Evolutionary conservation across 2,113 vertebrate species (phyloP).

Genomic region (Xenus cinereus): DNA sequence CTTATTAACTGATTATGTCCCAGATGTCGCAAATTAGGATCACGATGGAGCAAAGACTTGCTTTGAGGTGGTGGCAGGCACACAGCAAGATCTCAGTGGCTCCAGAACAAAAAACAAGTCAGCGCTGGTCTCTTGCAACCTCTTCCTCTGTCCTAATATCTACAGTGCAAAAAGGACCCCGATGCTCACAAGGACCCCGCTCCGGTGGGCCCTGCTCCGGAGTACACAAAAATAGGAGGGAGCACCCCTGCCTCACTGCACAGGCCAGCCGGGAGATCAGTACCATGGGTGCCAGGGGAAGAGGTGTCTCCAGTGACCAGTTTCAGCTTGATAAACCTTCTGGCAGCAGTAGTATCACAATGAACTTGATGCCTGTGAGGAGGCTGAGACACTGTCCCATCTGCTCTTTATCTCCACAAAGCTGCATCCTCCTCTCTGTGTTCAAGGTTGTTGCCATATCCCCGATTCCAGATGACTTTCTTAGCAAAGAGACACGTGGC

Average conservation of each 20-base stretch:
- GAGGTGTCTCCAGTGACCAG: background rate
- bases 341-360: background rate
- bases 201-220: background rate
- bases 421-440: background rate
- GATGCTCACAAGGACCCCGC: too few species aligned
- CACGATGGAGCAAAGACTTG: background rate
- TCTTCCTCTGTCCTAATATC: background rate
- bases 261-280: background rate
- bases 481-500: background rate
- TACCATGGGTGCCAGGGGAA: rapidly evolving
- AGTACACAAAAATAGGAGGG: background rate
- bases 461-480: background rate
- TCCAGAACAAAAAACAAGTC: background rate
- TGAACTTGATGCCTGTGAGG: background rate
- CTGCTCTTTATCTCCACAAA: background rate
- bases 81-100: background rate
- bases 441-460: background rate
- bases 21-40: background rate
- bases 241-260: background rate
- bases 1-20: background rate
- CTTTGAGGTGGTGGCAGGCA: background rate
- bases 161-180: background rate
- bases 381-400: background rate
- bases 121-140: background rate
- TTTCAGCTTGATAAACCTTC: background rate